Percentiles rank a stretch among this genome's conserved stretches.
Conservation (phyloP, 1,140 invertebrate species). For the Eumaeus atala region DNA sequence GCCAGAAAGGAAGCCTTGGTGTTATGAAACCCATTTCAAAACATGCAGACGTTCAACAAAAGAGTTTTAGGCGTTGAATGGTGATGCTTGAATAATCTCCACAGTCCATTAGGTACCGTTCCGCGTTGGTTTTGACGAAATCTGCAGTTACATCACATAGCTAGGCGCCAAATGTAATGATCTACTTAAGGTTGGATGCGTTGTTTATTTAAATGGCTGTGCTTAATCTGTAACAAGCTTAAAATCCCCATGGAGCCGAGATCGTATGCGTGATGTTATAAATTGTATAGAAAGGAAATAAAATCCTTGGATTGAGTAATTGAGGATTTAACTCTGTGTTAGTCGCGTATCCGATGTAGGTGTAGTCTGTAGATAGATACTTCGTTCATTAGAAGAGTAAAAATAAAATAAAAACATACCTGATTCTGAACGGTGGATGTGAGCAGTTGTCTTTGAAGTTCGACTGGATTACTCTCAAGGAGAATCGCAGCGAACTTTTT, state of each 20-base stretch:
- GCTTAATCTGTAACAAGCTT: slow-evolving; percentile 7
- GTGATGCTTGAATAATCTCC: slow-evolving; percentile 24
- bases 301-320: too few species aligned
- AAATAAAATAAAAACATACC: slow-evolving; percentile 68
- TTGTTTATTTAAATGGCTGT: not conserved
- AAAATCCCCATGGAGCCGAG: too few species aligned
- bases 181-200: slow-evolving; percentile 2
- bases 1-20: slow-evolving; percentile 18
- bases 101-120: slow-evolving; percentile 52
- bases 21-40: slow-evolving; percentile 25
- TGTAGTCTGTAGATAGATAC: too few species aligned
- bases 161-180: slow-evolving; percentile 20
- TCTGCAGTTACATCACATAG: slow-evolving; percentile 43
- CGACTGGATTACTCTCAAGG: slow-evolving; percentile 84
- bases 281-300: too few species aligned
- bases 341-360: too few species aligned
- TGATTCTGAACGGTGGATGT: slow-evolving; percentile 89
- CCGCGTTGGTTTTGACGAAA: slow-evolving; percentile 55
- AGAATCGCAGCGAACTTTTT: slow-evolving; percentile 88
- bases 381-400: not conserved
- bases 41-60: slow-evolving; percentile 16
- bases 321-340: too few species aligned
- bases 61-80: slow-evolving; percentile 14
- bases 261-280: too few species aligned
- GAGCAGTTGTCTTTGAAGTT: slow-evolving; percentile 88